phyloP scores from a whole-genome alignment of 2,888 invertebrate genomes.

The Diogma glabrata region DNA sequence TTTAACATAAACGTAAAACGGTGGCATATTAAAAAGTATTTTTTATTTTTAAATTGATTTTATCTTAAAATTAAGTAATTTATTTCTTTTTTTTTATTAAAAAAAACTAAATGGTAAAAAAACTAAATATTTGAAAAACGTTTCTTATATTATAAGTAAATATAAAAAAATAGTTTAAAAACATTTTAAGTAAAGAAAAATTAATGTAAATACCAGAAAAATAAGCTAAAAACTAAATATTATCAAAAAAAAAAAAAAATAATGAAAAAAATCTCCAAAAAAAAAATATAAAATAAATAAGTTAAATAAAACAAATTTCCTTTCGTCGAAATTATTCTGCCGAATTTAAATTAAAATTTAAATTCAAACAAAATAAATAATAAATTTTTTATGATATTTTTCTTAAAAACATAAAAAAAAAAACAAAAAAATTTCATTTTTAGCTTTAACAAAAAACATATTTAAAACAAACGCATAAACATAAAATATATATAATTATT shows the following conservation, averaged over 20 bases:
- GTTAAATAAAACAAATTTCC: conserved; percentile 2
- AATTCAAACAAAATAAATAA: neutral
- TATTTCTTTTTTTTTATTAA: conserved; percentile 5
- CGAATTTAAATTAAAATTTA: neutral
- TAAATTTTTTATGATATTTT: conserved; percentile 8
- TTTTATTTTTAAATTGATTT: too few relatives aligned
- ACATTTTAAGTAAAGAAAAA: too few relatives aligned
- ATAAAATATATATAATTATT: conserved; percentile 4
- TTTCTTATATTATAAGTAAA: too few relatives aligned
- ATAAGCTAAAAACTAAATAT: too few relatives aligned
- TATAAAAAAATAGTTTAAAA: too few relatives aligned
- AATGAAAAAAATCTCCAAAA: neutral
- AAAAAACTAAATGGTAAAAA: conserved; percentile 8
- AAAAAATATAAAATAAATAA: conserved; percentile 2
- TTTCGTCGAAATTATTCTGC: conserved; percentile 6
- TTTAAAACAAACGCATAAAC: neutral
- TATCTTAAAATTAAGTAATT: neutral
- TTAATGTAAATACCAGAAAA: too few relatives aligned
- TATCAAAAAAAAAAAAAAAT: neutral
- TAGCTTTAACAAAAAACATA: conserved; percentile 1
- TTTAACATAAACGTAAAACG: too few relatives aligned
- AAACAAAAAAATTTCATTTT: conserved; percentile 5
- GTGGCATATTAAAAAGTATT: too few relatives aligned
- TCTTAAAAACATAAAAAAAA: conserved; percentile 6
- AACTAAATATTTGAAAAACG: conserved; percentile 5